Conservation (phyloP, 2,888 invertebrate species). For the Harpalus rubripes region DNA sequence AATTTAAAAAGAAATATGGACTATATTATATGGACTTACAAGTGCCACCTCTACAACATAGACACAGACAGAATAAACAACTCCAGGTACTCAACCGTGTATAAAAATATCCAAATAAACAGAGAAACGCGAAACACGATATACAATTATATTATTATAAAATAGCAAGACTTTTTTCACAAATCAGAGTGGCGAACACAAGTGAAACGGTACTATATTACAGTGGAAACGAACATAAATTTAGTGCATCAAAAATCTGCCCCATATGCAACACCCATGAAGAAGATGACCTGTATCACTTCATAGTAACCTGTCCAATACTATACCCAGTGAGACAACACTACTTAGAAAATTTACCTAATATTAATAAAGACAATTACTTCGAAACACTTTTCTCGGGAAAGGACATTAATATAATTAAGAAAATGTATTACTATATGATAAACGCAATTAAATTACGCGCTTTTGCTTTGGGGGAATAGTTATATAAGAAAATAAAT, state of each 20-base stretch:
- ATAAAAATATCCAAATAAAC: not conserved
- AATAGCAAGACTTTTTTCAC: not conserved
- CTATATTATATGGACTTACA: no score
- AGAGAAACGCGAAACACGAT: not conserved
- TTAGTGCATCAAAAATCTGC: not conserved
- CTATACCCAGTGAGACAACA: not conserved
- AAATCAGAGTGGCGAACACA: constrained; percentile 9
- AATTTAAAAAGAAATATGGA: no score
- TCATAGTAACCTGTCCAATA: not conserved
- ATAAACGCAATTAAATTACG: constrained; percentile 5
- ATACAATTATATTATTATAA: not conserved
- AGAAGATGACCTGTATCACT: not conserved
- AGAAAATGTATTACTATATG: not conserved
- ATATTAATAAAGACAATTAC: not conserved
- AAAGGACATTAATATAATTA: not conserved
- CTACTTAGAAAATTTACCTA: not conserved
- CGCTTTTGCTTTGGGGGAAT: not conserved
- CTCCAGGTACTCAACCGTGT: no score
- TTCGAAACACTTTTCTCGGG: not conserved
- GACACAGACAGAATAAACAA: no score
- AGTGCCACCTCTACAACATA: not conserved
- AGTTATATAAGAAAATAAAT: no score
- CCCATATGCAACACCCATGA: not conserved
- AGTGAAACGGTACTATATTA: not conserved
- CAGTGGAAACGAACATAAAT: not conserved